Conservation (phyloP, 1,140 invertebrate genomes). For the Calliopsis andreniformis region DNA sequence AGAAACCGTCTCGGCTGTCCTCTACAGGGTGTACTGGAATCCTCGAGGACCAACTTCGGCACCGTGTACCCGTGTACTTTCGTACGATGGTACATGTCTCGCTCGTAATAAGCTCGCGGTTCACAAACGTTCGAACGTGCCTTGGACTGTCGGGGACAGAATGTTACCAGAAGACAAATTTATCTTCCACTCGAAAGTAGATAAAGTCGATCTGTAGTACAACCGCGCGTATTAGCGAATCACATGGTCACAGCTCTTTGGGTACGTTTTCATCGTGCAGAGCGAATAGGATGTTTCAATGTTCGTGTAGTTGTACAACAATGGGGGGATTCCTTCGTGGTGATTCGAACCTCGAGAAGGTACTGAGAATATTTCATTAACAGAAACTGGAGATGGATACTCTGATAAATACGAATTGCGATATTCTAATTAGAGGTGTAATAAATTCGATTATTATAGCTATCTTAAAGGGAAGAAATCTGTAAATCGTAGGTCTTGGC, state of each 20-base stretch:
- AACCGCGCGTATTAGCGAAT: constrained; percentile 27
- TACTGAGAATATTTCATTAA: too few relatives aligned
- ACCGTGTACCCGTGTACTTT: background rate
- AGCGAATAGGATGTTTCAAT: background rate
- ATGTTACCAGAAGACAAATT: constrained; percentile 23
- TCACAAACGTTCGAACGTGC: background rate
- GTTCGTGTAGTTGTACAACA: background rate
- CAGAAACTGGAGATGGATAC: too few relatives aligned
- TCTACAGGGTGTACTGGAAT: constrained; percentile 1
- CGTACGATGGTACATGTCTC: background rate
- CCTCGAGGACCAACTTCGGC: background rate
- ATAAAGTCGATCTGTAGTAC: constrained; percentile 18
- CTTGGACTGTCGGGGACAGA: constrained; percentile 3
- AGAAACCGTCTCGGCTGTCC: background rate
- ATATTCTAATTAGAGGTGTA: too few relatives aligned
- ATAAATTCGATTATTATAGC: too few relatives aligned
- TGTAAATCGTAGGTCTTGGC: too few relatives aligned
- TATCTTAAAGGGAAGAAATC: too few relatives aligned
- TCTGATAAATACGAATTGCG: too few relatives aligned
- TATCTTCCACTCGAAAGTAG: constrained; percentile 35
- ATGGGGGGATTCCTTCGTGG: too few relatives aligned
- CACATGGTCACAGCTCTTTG: background rate
- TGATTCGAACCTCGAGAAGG: too few relatives aligned
- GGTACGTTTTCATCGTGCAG: background rate
- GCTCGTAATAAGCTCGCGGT: constrained; percentile 18